Conservation (phyloP, 2,113 vertebrate genomes). For the Chunga burmeisteri region DNA sequence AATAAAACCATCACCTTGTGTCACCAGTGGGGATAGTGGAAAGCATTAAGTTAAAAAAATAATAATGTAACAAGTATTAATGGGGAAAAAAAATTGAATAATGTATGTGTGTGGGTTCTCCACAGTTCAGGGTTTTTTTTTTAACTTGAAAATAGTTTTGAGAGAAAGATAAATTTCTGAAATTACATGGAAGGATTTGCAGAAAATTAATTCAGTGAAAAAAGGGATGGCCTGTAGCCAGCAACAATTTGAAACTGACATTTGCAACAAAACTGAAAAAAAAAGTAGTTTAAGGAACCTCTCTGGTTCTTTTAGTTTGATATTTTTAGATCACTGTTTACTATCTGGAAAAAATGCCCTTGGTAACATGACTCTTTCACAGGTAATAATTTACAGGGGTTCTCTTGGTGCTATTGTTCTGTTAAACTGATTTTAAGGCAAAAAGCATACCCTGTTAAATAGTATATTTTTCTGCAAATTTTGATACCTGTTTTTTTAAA, state of each 20-base stretch:
- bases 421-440: neutral
- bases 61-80: conserved; percentile 4
- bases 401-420: neutral
- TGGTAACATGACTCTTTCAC: neutral
- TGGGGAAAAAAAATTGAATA: neutral
- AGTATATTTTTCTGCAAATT: neutral
- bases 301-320: neutral
- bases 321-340: neutral
- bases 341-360: neutral
- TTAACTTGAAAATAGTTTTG: conserved; percentile 24
- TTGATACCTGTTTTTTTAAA: neutral
- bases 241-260: neutral
- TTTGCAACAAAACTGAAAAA: neutral
- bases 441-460: neutral
- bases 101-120: neutral
- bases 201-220: neutral
- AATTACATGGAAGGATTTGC: neutral
- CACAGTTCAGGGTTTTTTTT: neutral
- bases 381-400: neutral
- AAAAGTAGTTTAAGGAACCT: neutral
- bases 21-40: neutral
- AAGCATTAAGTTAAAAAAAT: neutral
- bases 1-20: conserved; percentile 63
- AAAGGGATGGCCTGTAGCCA: neutral
- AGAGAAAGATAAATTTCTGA: conserved; percentile 27